Base-by-base conservation (phyloP, 2,113 vertebrate genomes). In the Notothenia rossii region DNA sequence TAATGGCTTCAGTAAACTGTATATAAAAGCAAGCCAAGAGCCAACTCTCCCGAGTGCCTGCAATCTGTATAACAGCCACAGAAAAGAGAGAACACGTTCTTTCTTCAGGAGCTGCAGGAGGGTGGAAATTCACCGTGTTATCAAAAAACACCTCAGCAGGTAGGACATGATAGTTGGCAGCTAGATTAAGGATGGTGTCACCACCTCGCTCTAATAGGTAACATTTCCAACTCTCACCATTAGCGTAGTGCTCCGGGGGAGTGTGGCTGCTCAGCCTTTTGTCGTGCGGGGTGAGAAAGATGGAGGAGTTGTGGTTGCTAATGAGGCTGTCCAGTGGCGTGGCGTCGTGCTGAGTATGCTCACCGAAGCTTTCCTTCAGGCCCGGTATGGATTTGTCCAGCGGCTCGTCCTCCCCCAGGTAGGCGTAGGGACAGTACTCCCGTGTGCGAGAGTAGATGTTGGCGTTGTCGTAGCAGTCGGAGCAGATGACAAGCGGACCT, bases 391-490 rank as follows among this genome's bases (percentile, higher is more conserved):
- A 73, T 72, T 95, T 95, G 55, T 98, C 97, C 74, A 97, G 88
- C 8, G 92, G 54, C 4, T 98, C 97, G 1, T 98, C 98, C 79
- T 98, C 97, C 0, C 95, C 79, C 62, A 97, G 91, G 55, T 96
- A 98, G 64, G 96, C 92, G 5, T 99, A 99, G 0, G 97, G 97
- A 81, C 97, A 99, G 92, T 96, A 99, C 15, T 99, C 97, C 48
- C 96, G 94, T 0, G 95, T 96, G 75, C 96, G 96, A 43, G 97
- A 96, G 91, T 98, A 99, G 86, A 99, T 97, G 93, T 98, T 98
- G 55, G 97, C 97, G 0, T 97, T 99, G 94, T 99, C 98, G 0
- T 99, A 99, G 87, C 98, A 99, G 88, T 99, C 98, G 0, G 98
- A 98, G 91, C 98, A 99, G 92, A 99, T 98, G 85, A 98, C 96